A percentile compares a stretch with the other conserved stretches of the same genome.
Evolutionary conservation across 2,888 invertebrate species (phyloP).

Genomic region (Tribolium freemani): DNA sequence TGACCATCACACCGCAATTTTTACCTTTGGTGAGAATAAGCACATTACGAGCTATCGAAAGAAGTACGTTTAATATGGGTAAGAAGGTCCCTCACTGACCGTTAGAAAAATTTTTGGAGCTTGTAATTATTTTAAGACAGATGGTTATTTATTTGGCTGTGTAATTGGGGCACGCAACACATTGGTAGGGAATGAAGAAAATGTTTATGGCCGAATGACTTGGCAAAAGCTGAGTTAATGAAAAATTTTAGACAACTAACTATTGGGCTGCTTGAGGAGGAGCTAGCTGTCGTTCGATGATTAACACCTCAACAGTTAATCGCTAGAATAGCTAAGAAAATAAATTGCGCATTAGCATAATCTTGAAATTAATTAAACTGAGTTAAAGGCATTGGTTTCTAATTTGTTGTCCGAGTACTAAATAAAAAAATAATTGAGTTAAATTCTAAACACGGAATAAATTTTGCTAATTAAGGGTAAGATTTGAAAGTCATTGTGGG

Average conservation of each 20-base stretch:
- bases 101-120: constrained; percentile 2
- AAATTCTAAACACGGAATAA: background rate
- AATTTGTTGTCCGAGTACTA: background rate
- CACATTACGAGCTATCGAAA: background rate
- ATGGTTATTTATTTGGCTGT: background rate
- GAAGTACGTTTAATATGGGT: background rate
- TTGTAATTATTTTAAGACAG: background rate
- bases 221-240: background rate
- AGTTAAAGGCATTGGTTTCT: background rate
- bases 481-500: background rate
- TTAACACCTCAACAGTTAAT: background rate
- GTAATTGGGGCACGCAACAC: background rate
- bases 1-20: background rate
- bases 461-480: constrained; percentile 5
- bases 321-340: background rate
- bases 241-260: background rate
- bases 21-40: background rate
- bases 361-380: background rate
- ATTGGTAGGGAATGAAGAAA: background rate
- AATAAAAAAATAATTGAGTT: background rate
- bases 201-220: no score
- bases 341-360: background rate
- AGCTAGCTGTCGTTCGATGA: background rate
- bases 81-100: background rate
- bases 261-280: background rate